A percentile compares a stretch with the other conserved stretches of the same genome.
phyloP scores from a whole-genome alignment of 2,113 vertebrate species.

The Anguilla rostrata region DNA sequence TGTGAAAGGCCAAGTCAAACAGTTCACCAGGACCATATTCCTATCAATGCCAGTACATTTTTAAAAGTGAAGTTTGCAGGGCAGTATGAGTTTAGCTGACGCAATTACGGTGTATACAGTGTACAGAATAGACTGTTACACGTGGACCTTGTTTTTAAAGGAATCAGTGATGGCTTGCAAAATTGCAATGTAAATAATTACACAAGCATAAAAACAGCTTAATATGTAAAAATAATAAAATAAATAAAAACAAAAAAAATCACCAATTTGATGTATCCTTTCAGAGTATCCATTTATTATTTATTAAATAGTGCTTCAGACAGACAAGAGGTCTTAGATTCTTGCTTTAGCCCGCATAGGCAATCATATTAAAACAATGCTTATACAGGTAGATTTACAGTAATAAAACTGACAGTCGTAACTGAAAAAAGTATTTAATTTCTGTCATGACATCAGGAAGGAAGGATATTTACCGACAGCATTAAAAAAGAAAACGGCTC shows the following conservation, averaged over 20 bases:
- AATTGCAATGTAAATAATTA: too few species aligned
- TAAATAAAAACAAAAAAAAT: not conserved
- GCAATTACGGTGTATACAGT: too few species aligned
- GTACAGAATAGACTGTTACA: too few species aligned
- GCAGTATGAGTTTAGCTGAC: too few species aligned
- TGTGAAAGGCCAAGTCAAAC: not conserved
- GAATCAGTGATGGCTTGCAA: too few species aligned
- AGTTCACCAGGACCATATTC: not conserved
- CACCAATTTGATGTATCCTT: too few species aligned
- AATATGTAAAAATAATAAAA: not conserved
- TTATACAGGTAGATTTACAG: conserved; percentile 98
- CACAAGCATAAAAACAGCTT: not conserved
- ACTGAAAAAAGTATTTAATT: conserved; percentile 69
- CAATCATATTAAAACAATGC: conserved; percentile 95
- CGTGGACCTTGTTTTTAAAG: too few species aligned
- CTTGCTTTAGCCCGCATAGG: conserved; percentile 44
- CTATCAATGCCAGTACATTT: not conserved
- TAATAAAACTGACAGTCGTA: conserved; percentile 83
- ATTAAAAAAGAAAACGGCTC: conserved; percentile 57
- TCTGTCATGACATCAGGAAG: conserved; percentile 81
- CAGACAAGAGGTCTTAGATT: not conserved
- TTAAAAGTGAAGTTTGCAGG: not conserved
- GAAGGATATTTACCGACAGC: conserved; percentile 84
- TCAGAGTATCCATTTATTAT: not conserved
- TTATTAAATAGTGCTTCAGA: conserved; percentile 1